Evolutionary conservation across 1,140 invertebrate genomes (phyloP), one percentile per base, ranked within the genome.

Genomic region (Drosophila nebulosa): DNA sequence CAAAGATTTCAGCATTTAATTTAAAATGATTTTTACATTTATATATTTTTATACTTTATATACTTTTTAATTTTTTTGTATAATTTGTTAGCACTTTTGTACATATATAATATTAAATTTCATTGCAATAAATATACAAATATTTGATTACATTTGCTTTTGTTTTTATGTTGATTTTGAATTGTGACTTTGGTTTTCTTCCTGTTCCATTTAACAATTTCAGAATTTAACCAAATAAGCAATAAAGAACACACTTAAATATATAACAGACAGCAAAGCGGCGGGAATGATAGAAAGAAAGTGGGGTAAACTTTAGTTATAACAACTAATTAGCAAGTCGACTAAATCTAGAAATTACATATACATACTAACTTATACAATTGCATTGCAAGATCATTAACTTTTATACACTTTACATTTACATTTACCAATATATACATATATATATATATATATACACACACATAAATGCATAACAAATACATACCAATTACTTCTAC

Each of bases 321-420:
- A 61, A 42, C 14, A 62, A 22, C 50, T 52, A 62, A 68, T 46
- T 72, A 70, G 68, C 52, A 35, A 70, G 61, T 66, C 68, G 39
- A 65, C 72, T 74, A 65, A 71, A 61, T 46, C 39, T 46, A 46
- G 16, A 46, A 46, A 30, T 52, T 55, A 55, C 27, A 14, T 26
- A 52, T 14, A 30, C 16, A 55, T 55, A 55, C 26, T 32, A 27
- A 68, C 57, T 67, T 73, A 74, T 74, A 83, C 67, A 73, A 74
- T 63, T 62, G 64, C 78, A 81, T 77, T 80, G 67, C 36, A 80
- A 86, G 74, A 86, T 86, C 81, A 86, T 86, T 86, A 86, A 86
- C 81, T 86, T 86, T 86, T 86, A 86, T 86, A 86, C 81, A 86
- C 81, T 86, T 86, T 86, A 86, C 81, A 86, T 81, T 86, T 86